Evolutionary conservation across 2,113 vertebrate genomes (phyloP), one percentile per base, ranked within the genome.

Genomic region (Phylloscopus trochilus): DNA sequence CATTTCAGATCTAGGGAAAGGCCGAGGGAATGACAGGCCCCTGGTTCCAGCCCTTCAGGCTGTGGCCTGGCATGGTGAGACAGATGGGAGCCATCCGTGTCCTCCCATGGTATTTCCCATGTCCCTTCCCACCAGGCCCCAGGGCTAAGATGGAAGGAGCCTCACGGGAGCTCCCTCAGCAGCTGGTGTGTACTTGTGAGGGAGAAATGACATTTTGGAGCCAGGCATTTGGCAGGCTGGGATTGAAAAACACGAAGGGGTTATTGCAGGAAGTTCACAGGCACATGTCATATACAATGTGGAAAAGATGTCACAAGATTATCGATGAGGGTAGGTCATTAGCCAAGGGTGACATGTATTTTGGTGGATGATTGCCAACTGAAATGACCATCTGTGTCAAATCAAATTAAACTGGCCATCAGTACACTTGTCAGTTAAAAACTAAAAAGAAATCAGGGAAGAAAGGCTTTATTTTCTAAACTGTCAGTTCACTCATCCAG

Each of bases 381-480:
- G 85, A 91, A 83, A 87, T 60, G 90, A 59, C 72, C 88, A 64
- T 37, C 43, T 86, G 35, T 88, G 94, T 93, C 93, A 96, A 77
- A 89, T 83, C 39, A 83, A 69, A 93, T 74, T 33, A 91, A 92
- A 90, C 39, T 52, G 55, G 47, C 44, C 60, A 67, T 83, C 90
- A 89, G 79, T 73, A 68, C 52, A 35, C 64, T 63, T 95, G 92
- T 88, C 90, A 90, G 49, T 51, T 68, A 31, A 88, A 89, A 81
- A 83, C 58, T 9, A 53, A 53, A 27, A 41, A 55, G 41, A 44
- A 70, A 49, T 35, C n/a, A 44, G 62, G 56, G 26, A 90, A 76
- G 46, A 69, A 87, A 91, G 55, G 43, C 28, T 62, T 69, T 62
- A 73, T 94, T 90, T 92, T 77, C 63, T 93, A 39, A 86, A 43